Base-by-base conservation (phyloP, 1,140 invertebrate species). In the Lucilia sericata region DNA sequence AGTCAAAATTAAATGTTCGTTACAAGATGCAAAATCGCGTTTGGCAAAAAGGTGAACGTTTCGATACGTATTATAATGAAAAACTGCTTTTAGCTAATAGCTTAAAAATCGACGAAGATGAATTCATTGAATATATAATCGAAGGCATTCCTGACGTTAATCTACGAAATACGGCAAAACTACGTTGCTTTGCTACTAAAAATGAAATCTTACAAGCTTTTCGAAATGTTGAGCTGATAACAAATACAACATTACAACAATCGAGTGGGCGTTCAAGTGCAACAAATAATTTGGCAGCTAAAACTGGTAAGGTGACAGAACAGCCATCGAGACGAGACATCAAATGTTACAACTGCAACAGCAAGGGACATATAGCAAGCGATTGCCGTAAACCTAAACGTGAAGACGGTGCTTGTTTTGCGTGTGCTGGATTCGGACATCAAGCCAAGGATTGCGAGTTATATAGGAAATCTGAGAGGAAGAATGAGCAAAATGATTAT, bases 91-190 rank as follows among this genome's bases (percentile, higher is more conserved):
- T 86, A n/a, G 84, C 85, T 13, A 86, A 86, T 19, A 83, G 84
- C 30, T 82, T 83, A 2, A 42, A 74, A 21, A 83, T 88, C 55
- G 83, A 85, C 7, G 84, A 85, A 13, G 51, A 42, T 13, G 86
- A 88, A 12, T 34, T 86, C 30, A 74, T 88, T 47, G 83, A 87
- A 82, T 85, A 84, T 80, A 3, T 87, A 8, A 86, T 88, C 10
- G 86, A 88, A 19, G 84, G 86, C 0, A 85, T 87, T 34, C 84
- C 84, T n/a, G 84, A 87, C 51, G 4, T 19, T 12, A 13, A 14
- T 3, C 25, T 88, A 3, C 78, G 80, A 19, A 85, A 84, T 25
- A 83, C 85, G 19, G 84, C 85, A 0, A 13, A 74, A 8, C 84
- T 87, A 9, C 55, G 49, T 12, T 42, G 82, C 65, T 83, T 70